Conservation (phyloP, 2,113 vertebrate species). For the Proteles cristata region DNA sequence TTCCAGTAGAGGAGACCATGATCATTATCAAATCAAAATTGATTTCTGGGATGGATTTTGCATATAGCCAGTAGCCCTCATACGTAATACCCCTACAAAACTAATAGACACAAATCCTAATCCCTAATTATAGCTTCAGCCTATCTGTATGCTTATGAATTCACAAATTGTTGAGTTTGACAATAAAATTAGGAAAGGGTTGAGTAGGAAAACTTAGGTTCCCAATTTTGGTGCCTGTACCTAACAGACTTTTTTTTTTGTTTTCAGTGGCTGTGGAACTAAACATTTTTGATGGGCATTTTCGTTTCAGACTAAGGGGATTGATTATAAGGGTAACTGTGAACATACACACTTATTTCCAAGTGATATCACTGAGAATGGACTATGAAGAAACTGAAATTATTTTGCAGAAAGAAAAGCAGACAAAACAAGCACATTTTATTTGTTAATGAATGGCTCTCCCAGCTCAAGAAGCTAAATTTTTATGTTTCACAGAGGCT, state of each 20-base stretch:
- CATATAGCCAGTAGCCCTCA: background rate
- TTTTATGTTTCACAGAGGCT: constrained; percentile 35
- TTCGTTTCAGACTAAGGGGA: background rate
- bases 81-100: background rate
- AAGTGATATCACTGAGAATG: background rate
- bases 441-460: background rate
- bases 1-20: constrained; percentile 18
- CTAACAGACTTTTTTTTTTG: background rate
- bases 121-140: background rate
- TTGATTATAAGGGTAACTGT: background rate
- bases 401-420: constrained; percentile 3
- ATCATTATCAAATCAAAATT: background rate
- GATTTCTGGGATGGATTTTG: background rate
- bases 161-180: background rate
- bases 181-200: background rate
- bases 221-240: background rate
- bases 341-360: background rate
- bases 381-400: constrained; percentile 3
- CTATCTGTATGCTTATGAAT: background rate
- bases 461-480: background rate
- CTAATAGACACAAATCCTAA: background rate
- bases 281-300: background rate
- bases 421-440: constrained; percentile 40
- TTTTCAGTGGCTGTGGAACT: background rate
- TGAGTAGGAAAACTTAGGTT: background rate